A percentile compares a stretch with the other conserved stretches of the same genome.
Evolutionary conservation across 2,797 vertebrate species (phyloP).

Genomic region (Gila robusta): DNA sequence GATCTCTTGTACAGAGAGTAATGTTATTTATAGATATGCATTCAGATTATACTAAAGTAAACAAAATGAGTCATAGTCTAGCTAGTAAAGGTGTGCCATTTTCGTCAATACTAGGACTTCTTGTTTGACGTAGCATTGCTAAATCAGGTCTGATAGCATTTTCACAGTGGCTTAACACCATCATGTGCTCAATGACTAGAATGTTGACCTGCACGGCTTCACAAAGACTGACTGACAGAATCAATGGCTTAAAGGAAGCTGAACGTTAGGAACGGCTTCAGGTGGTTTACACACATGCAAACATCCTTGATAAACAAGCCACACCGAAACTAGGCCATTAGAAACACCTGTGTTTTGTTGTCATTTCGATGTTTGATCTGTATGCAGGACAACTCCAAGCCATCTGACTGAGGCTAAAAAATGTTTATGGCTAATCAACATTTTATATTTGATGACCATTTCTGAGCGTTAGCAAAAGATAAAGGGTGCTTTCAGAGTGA

Average conservation of each 20-base stretch:
- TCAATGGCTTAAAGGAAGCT: not conserved
- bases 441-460: not conserved
- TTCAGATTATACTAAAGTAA: constrained; percentile 8
- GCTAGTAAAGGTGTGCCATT: constrained; percentile 18
- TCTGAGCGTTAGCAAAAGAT: not conserved
- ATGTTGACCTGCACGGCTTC: not conserved
- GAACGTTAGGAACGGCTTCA: constrained; percentile 25
- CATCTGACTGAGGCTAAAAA: not conserved
- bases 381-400: not conserved
- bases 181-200: constrained; percentile 6
- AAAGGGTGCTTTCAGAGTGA: not conserved
- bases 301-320: constrained; percentile 46
- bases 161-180: constrained; percentile 6
- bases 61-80: not conserved
- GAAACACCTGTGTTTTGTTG: constrained; percentile 22
- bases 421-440: not conserved
- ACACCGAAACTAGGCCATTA: constrained; percentile 45
- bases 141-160: constrained; percentile 12
- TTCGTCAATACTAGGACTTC: not conserved
- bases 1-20: not conserved
- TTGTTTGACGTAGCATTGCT: constrained; percentile 3
- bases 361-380: constrained; percentile 13
- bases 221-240: constrained; percentile 14
- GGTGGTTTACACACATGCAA: constrained; percentile 24
- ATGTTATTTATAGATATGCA: constrained; percentile 1